phyloP scores from a whole-genome alignment of 2,797 vertebrate genomes.

The Platalea minor region DNA sequence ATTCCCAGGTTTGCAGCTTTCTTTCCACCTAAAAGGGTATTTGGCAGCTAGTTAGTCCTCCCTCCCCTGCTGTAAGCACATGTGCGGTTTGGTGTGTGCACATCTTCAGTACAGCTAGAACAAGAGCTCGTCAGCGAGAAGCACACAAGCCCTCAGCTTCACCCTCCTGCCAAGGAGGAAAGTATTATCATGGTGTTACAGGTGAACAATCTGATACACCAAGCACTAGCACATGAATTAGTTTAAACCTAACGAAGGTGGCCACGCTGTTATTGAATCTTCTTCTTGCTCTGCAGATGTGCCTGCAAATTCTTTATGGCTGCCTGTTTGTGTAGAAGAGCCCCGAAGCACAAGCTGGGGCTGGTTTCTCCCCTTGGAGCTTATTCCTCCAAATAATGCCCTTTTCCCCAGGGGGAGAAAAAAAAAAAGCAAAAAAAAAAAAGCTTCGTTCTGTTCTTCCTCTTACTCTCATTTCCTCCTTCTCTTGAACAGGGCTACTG shows the following conservation, averaged over 20 bases:
- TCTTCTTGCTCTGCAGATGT: neutral
- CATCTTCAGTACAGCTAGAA: neutral
- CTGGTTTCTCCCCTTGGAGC: neutral
- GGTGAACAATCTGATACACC: neutral
- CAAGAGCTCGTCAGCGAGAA: neutral
- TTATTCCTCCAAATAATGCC: neutral
- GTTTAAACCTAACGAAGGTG: neutral
- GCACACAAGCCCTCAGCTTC: neutral
- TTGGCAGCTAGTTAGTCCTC: neutral
- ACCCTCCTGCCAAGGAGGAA: neutral
- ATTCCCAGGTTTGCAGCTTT: neutral
- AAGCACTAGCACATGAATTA: neutral
- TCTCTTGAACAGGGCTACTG: neutral
- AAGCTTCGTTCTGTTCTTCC: neutral
- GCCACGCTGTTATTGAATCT: neutral
- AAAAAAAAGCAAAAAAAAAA: neutral
- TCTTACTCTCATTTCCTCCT: neutral
- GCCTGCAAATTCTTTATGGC: neutral
- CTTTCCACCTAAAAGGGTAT: neutral
- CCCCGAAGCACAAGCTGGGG: neutral
- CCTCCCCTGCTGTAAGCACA: neutral
- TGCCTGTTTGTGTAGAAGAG: neutral
- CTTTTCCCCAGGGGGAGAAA: neutral
- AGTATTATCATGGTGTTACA: neutral
- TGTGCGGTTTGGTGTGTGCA: rapidly evolving